These are phyloP conservation scores for Pelosia muscerda DNA, from an alignment of 2,888 invertebrate species.

Conservation along the genomic window DNA sequence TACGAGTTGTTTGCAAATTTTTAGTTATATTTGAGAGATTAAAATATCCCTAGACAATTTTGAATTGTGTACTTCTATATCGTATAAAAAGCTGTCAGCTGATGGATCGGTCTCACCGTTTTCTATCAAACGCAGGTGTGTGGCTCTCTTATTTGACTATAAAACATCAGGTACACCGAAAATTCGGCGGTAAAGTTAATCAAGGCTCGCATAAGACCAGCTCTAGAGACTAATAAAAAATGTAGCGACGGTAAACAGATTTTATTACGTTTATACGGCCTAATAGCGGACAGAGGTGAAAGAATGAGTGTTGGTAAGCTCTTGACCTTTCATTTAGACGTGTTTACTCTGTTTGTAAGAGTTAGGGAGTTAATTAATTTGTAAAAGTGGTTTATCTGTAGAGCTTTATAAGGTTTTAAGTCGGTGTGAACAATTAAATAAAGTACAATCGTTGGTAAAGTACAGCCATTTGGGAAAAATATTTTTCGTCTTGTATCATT, in stretches of 20 bases:
- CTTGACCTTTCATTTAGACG: constrained; percentile 6
- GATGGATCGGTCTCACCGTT: too few relatives aligned
- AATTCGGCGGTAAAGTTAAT: background rate
- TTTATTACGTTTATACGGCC: constrained; percentile 12
- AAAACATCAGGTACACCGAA: background rate
- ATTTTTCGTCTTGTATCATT: too few relatives aligned
- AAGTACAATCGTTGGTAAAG: too few relatives aligned
- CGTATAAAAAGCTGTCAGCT: too few relatives aligned
- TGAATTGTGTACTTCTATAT: too few relatives aligned
- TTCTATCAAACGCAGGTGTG: background rate
- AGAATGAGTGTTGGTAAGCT: constrained; percentile 5
- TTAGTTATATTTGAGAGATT: too few relatives aligned
- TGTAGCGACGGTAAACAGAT: background rate
- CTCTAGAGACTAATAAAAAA: constrained; percentile 11
- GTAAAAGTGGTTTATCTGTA: background rate
- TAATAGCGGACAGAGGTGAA: constrained; percentile 11
- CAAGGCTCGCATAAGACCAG: background rate
- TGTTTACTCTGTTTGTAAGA: constrained; percentile 1
- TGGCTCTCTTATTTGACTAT: background rate
- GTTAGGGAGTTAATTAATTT: constrained; percentile 10
- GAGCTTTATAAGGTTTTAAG: background rate
- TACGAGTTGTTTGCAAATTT: too few relatives aligned
- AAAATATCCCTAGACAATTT: too few relatives aligned
- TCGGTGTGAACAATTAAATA: too few relatives aligned
- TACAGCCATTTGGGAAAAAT: too few relatives aligned